Evolutionary conservation across 1,140 invertebrate species (phyloP), one percentile per base, ranked within the genome.

Genomic region (Pogonognathellus flavescens): DNA sequence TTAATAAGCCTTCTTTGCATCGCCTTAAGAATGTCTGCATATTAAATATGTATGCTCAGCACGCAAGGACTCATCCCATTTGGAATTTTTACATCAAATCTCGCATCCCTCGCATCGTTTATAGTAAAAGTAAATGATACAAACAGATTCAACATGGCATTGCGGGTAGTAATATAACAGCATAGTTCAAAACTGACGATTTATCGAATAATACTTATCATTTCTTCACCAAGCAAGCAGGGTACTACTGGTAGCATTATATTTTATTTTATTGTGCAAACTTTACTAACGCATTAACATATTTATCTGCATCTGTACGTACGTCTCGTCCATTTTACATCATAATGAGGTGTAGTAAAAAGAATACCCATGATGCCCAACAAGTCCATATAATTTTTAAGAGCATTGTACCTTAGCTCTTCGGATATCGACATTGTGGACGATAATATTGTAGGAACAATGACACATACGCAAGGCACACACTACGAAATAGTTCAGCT

Each of bases 1-100:
- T 76, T 76, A 76, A 70, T 57, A 57, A 49, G 41, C 70, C 66
- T 70, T 25, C 66, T 70, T 70, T 22, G 14, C 25, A 70, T 70
- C 25, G 25, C 66, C 70, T 50, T n/a, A 50, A 50, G 62, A 66
- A 41, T 49, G 16, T 50, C n/a, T 76, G 31, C 70, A 76, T 76
- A n/a, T 18, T 76, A 50, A 76, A 76, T 76, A 76, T 50, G 70
- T 50, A 76, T 50, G 70, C 31, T 76, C n/a, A 49, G 70, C 70
- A 76, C 70, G 70, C 70, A 76, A 76, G 18, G 22, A 66, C 62
- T 66, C 62, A 66, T 22, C 62, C 62, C 62, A 66, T 66, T 66
- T 66, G 25, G 70, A 25, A 76, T 76, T 76, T 72, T 49, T 76
- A 76, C 25, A 76, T 49, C 31, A 16, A 49, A 49, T n/a, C 41